Conservation (phyloP, 2,888 invertebrate species). For the Stenolophus ochropezus region DNA sequence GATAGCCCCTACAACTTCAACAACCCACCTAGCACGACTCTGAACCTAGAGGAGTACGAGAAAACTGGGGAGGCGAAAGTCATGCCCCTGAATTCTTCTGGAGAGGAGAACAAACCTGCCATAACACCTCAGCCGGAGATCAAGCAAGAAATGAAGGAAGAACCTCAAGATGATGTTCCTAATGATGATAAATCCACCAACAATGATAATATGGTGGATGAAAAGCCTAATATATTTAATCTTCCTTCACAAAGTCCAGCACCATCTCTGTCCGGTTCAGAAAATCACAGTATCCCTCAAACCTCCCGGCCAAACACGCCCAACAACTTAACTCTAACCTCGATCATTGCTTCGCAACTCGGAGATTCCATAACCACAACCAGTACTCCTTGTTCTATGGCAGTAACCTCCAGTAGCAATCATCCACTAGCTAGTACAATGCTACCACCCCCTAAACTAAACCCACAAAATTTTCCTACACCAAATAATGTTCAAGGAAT, state of each 20-base stretch:
- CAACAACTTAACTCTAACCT: conserved; percentile 81
- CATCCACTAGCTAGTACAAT: conserved; percentile 78
- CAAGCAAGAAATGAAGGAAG: conserved; percentile 78
- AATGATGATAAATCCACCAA: conserved; percentile 75
- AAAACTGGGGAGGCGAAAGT: conserved; percentile 98
- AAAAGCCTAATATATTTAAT: conserved; percentile 75
- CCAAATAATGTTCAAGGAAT: conserved; percentile 81
- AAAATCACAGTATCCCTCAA: conserved; percentile 76
- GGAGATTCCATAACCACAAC: conserved; percentile 78
- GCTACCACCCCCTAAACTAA: conserved; percentile 84
- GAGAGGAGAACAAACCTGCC: conserved; percentile 73
- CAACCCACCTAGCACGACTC: conserved; percentile 97
- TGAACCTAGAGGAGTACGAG: conserved; percentile 98
- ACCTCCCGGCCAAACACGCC: conserved; percentile 79
- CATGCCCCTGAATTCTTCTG: conserved; percentile 82
- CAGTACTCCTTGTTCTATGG: conserved; percentile 73
- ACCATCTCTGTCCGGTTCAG: conserved; percentile 75
- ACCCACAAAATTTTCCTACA: conserved; percentile 81
- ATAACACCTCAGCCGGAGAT: conserved; percentile 70
- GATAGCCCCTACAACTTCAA: conserved; percentile 99
- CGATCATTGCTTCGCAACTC: conserved; percentile 82
- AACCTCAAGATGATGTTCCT: conserved; percentile 77
- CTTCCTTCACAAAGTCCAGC: conserved; percentile 80
- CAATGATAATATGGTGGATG: conserved; percentile 72
- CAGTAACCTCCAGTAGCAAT: conserved; percentile 68